Conservation (phyloP, 1,140 invertebrate genomes). For the Hypsibius dujardini region DNA sequence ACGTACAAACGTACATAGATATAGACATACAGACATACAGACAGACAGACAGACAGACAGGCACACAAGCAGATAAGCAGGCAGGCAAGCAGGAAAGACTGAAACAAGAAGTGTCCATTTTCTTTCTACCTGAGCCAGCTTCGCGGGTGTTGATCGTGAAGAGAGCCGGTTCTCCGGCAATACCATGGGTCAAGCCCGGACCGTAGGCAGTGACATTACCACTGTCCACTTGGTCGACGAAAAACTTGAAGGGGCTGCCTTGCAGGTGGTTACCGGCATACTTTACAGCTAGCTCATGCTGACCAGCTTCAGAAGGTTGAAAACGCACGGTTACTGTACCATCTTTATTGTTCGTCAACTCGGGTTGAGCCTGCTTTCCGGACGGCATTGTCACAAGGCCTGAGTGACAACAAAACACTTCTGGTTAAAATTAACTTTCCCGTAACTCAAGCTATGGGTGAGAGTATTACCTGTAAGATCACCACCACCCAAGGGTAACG, state of each 20-base stretch:
- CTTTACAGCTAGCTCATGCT: conserved; percentile 75
- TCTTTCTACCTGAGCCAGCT: too few relatives aligned
- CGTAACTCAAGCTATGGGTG: too few relatives aligned
- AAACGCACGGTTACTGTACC: conserved; percentile 87
- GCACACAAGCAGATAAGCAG: too few relatives aligned
- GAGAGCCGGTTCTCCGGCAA: conserved; percentile 74
- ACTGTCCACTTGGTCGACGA: conserved; percentile 69
- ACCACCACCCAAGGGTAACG: conserved; percentile 49
- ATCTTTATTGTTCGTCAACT: conserved; percentile 86
- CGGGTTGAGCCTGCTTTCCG: conserved; percentile 63
- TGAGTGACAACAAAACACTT: conserved; percentile 21
- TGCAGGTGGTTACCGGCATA: conserved; percentile 88
- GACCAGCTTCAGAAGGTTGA: conserved; percentile 77
- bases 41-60: too few relatives aligned
- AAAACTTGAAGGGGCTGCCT: conserved; percentile 94
- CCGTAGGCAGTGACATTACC: conserved; percentile 90
- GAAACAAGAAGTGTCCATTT: too few relatives aligned
- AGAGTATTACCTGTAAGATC: too few relatives aligned
- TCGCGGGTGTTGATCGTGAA: conserved; percentile 87
- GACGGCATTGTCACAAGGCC: conserved; percentile 72
- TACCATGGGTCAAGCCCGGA: conserved; percentile 56
- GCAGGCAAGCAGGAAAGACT: too few relatives aligned
- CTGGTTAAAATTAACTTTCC: neutral
- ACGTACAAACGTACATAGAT: too few relatives aligned
- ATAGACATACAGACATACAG: too few relatives aligned